Evolutionary conservation across 2,888 invertebrate genomes (phyloP).

Genomic region (Scaeva pyrastri): DNA sequence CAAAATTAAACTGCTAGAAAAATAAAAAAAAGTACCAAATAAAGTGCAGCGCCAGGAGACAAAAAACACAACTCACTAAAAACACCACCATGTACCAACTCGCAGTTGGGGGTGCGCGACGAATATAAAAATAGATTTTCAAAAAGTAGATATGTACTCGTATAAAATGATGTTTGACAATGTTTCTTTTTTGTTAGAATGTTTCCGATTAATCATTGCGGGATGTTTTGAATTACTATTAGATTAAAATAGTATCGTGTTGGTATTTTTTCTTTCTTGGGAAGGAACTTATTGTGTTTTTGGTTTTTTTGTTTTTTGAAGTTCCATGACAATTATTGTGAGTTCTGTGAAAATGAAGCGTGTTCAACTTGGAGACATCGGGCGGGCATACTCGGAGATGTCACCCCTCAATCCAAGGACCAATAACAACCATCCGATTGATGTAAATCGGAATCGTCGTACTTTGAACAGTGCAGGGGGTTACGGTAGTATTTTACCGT

Average conservation of each 20-base stretch:
- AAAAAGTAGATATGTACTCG: constrained; percentile 1
- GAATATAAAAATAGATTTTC: constrained; percentile 22
- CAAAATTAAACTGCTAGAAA: background rate
- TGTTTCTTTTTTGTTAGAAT: background rate
- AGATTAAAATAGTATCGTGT: constrained; percentile 28
- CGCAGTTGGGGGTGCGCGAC: background rate
- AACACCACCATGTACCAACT: background rate
- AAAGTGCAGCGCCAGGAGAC: constrained; percentile 27
- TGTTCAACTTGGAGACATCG: constrained; percentile 79
- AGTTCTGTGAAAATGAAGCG: constrained; percentile 77
- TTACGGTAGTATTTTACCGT: constrained; percentile 83
- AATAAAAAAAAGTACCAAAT: background rate
- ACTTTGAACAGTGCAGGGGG: constrained; percentile 76
- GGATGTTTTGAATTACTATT: background rate
- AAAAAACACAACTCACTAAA: background rate
- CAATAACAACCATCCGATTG: constrained; percentile 30
- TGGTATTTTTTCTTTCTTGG: background rate
- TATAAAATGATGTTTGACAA: background rate
- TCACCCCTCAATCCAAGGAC: constrained; percentile 82
- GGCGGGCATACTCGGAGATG: constrained; percentile 82
- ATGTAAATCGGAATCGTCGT: constrained; percentile 74
- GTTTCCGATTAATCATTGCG: constrained; percentile 6
- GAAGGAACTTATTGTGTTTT: constrained; percentile 36
- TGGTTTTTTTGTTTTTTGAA: constrained; percentile 44
- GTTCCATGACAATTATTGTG: constrained; percentile 30